Evolutionary conservation across 2,797 vertebrate genomes (phyloP).

Genomic region (Scyliorhinus canicula): DNA sequence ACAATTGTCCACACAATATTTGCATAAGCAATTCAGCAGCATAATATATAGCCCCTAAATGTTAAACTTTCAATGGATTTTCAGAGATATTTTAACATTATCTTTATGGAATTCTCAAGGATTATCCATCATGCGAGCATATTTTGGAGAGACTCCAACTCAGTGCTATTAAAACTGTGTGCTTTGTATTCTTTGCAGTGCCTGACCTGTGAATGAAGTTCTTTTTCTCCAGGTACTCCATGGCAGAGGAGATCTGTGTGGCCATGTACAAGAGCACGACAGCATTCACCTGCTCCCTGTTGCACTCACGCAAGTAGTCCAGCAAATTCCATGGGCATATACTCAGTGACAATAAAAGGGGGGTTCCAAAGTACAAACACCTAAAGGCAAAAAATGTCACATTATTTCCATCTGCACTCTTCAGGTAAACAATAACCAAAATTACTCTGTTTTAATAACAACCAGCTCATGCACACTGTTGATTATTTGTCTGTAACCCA

Average conservation of each 20-base stretch:
- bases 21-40: background rate
- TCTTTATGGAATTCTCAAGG: background rate
- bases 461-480: background rate
- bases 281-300: conserved; percentile 86
- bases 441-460: background rate
- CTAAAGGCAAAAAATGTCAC: conserved; percentile 50
- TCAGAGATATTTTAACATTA: background rate
- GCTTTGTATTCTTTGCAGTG: background rate
- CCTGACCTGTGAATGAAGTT: conserved; percentile 95
- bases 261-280: conserved; percentile 98
- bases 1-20: background rate
- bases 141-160: background rate
- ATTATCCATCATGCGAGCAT: background rate
- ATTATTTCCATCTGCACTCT: background rate
- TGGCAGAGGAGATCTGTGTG: conserved; percentile 97
- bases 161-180: background rate
- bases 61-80: background rate
- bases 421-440: background rate
- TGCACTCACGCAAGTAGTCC: conserved; percentile 92
- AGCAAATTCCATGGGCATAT: conserved; percentile 97
- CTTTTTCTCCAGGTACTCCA: conserved; percentile 98
- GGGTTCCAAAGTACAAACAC: conserved; percentile 94
- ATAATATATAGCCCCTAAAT: background rate
- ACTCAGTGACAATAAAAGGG: conserved; percentile 97
- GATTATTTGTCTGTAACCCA: background rate